These are phyloP conservation scores for Apamea anceps DNA, from an alignment of 2,888 invertebrate species.

Conservation along the genomic window DNA sequence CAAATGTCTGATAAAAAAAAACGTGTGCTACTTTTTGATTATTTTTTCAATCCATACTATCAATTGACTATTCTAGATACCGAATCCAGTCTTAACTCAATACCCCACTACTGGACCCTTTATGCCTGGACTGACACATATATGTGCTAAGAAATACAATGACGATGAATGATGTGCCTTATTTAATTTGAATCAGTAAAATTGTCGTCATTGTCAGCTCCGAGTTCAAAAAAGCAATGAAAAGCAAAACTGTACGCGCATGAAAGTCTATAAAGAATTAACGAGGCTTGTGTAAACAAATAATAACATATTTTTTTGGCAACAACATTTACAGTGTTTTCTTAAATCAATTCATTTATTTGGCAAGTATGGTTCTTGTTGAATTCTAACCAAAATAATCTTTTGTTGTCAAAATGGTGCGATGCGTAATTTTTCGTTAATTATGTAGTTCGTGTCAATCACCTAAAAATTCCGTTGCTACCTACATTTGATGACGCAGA, in stretches of 20 bases:
- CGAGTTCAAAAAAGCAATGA: constrained; percentile 52
- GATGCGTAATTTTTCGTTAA: constrained; percentile 30
- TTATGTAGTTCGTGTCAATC: constrained; percentile 47
- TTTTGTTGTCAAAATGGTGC: constrained; percentile 38
- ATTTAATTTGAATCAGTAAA: constrained; percentile 25
- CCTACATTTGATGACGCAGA: constrained; percentile 44
- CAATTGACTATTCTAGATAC: no score
- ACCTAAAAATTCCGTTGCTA: constrained; percentile 37
- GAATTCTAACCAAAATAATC: constrained; percentile 29
- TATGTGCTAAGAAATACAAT: background rate
- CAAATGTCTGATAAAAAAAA: no score
- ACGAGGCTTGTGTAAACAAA: constrained; percentile 61
- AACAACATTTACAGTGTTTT: constrained; percentile 57
- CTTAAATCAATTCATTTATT: constrained; percentile 61
- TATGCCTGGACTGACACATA: no score
- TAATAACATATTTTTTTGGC: constrained; percentile 61
- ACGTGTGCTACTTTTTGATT: no score
- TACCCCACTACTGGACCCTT: no score
- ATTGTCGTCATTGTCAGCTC: constrained; percentile 30
- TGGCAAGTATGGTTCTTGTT: constrained; percentile 53
- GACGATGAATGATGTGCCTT: background rate
- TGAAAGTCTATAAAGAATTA: constrained; percentile 70
- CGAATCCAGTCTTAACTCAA: no score
- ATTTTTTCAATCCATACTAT: no score
- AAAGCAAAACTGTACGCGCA: constrained; percentile 61